Base-by-base conservation (phyloP, 2,113 vertebrate genomes). In the Charadrius vociferus region DNA sequence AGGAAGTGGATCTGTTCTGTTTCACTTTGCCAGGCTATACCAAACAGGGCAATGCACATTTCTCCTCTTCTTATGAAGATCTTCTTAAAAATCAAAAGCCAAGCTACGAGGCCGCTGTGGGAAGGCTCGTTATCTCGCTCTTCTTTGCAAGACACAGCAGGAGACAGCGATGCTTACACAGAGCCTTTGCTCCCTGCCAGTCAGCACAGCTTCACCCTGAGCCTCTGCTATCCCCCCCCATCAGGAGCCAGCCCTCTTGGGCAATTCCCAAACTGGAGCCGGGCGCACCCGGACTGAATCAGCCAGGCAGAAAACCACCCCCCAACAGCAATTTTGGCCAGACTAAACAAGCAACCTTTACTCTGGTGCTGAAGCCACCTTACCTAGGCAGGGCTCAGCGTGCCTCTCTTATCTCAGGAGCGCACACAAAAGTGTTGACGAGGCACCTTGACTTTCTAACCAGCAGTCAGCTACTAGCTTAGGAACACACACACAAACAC, bases 271-370 rank as follows among this genome's bases (percentile, higher is more conserved):
- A 27, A 58, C 56, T 68, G 30, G 72, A 92, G 62, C 41, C 61
- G 56, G 74, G 47, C 3, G 3, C 27, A 45, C 37, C 29, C 14
- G 2, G 13, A 27, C 41, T 32, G 49, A 79, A 72, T 22, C 58
- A 65, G 17, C 1, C 2, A 55, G 62, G 56, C 62, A 73, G 62
- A 92, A 92, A 82, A 39, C 39, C 74, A 80, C 39, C 70, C 70
- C 10, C 49, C 19, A 32, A 12, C 39, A 61, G 86, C 89, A 93
- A 18, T 89, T 89, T 65, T 75, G 62, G 52, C 49, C 88, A 87
- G 95, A 89, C 92, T 91, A 58, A 97, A 55, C 94, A 97, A 97
- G 71, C 96, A 94, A 97, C 96, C 95, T 96, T 96, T 95, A 97
- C 86, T 74, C 95, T 34, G 50, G 37, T 32, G 43, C 77, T 92